Conservation (phyloP, 2,888 invertebrate species). For the Hyppa rectilinea region DNA sequence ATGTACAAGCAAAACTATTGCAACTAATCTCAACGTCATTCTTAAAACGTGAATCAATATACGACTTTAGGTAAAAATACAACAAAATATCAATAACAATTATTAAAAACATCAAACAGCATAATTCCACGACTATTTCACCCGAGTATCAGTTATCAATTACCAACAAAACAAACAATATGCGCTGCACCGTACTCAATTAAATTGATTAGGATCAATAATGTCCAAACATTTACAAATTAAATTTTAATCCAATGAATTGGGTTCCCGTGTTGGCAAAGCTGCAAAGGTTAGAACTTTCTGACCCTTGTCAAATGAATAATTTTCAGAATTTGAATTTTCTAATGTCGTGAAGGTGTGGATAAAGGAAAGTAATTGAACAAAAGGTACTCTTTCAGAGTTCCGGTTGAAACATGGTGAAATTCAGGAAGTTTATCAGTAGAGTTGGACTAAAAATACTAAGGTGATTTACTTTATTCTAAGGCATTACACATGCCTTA, state of each 20-base stretch:
- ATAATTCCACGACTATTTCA: not conserved
- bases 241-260: slow-evolving; percentile 59
- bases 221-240: slow-evolving; percentile 43
- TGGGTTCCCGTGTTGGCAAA: slow-evolving; percentile 14
- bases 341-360: slow-evolving; percentile 39
- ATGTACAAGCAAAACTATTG: not conserved
- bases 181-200: slow-evolving; percentile 3
- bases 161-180: slow-evolving; percentile 13
- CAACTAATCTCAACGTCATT: not conserved
- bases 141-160: not conserved
- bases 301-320: slow-evolving; percentile 58
- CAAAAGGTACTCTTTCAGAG: slow-evolving; percentile 23
- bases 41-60: not conserved
- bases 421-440: slow-evolving; percentile 9
- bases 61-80: not conserved
- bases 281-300: slow-evolving; percentile 46
- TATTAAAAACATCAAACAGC: not conserved
- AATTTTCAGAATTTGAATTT: slow-evolving; percentile 33
- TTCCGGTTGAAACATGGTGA: slow-evolving; percentile 20
- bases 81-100: not conserved
- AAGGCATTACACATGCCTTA: too few relatives aligned
- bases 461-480: not conserved
- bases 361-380: slow-evolving; percentile 29
- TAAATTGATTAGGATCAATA: slow-evolving; percentile 44
- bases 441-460: not conserved